These are phyloP conservation scores for Gallinago jamesoni DNA, from an alignment of 2,113 vertebrate genomes.

Conservation along the genomic window DNA sequence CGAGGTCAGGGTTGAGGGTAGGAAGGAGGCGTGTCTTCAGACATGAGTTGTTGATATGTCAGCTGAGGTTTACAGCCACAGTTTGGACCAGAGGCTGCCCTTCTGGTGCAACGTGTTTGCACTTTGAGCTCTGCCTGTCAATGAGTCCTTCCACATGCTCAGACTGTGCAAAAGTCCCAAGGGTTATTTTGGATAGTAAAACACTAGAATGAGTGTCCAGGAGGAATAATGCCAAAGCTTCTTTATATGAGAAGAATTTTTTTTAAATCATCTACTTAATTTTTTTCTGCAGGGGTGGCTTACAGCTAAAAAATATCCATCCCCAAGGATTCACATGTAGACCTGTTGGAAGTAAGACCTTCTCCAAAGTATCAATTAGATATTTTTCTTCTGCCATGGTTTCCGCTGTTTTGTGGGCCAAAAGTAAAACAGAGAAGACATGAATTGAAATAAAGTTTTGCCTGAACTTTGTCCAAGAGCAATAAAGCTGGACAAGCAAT, in stretches of 20 bases:
- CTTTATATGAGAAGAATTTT: background rate
- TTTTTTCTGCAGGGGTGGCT: background rate
- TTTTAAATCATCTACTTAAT: background rate
- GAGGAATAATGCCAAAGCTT: background rate
- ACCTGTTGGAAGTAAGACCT: background rate
- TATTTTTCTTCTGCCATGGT: background rate
- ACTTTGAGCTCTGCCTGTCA: background rate
- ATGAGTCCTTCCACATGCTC: background rate
- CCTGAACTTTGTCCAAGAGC: slow-evolving; percentile 28
- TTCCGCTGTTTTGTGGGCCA: background rate
- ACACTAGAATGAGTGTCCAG: background rate
- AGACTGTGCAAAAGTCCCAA: background rate
- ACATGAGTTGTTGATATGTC: background rate
- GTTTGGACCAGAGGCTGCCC: background rate
- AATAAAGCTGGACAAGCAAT: background rate
- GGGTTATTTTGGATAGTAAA: background rate
- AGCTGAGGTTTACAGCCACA: background rate
- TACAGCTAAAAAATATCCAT: background rate
- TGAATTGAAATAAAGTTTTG: background rate
- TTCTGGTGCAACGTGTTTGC: background rate
- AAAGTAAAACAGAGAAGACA: background rate
- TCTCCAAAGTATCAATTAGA: background rate
- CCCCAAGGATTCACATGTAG: background rate
- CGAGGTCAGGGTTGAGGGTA: background rate
- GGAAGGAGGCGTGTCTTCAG: background rate